A percentile compares a stretch with the other conserved stretches of the same genome.
phyloP scores from a whole-genome alignment of 2,888 invertebrate species.

The Caenorhabditis sp. region DNA sequence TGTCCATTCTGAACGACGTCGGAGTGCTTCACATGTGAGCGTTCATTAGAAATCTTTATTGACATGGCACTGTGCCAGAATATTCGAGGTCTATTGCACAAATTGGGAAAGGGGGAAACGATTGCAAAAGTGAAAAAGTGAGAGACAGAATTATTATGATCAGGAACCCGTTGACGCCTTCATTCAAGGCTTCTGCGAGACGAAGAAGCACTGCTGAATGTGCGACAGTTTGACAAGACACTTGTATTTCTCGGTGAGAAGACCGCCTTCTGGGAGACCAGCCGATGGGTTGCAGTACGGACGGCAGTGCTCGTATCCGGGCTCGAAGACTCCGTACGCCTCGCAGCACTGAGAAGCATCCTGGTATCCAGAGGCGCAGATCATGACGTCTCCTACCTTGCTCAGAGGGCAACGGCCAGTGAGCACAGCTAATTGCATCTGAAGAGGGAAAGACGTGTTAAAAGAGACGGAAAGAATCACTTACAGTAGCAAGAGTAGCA shows the following conservation, averaged over 20 bases:
- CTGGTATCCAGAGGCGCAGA: conserved; percentile 78
- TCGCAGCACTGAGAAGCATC: conserved; percentile 77
- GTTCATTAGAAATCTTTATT: conserved; percentile 38
- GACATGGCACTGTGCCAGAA: conserved; percentile 51
- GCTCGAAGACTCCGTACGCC: conserved; percentile 77
- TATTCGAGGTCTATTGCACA: conserved; percentile 43
- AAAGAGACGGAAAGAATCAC: conserved; percentile 19
- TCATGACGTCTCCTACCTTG: conserved; percentile 78
- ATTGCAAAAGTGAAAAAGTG: conserved; percentile 2
- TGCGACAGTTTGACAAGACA: conserved; percentile 75
- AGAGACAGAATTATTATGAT: conserved; percentile 35
- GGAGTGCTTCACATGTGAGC: conserved; percentile 73
- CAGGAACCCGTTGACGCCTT: conserved; percentile 16
- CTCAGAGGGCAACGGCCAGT: conserved; percentile 77
- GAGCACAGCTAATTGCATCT: conserved; percentile 78
- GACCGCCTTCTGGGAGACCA: conserved; percentile 77
- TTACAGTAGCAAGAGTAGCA: conserved; percentile 74
- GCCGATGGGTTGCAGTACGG: conserved; percentile 78
- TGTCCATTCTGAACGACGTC: conserved; percentile 63
- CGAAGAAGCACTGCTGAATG: conserved; percentile 78
- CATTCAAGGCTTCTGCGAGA: conserved; percentile 74
- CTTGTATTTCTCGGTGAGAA: conserved; percentile 78
- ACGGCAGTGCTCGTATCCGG: conserved; percentile 78
- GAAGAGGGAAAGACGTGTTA: background rate
- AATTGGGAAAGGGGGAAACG: conserved; percentile 11